phyloP scores from a whole-genome alignment of 2,113 vertebrate genomes.

The Talpa occidentalis region DNA sequence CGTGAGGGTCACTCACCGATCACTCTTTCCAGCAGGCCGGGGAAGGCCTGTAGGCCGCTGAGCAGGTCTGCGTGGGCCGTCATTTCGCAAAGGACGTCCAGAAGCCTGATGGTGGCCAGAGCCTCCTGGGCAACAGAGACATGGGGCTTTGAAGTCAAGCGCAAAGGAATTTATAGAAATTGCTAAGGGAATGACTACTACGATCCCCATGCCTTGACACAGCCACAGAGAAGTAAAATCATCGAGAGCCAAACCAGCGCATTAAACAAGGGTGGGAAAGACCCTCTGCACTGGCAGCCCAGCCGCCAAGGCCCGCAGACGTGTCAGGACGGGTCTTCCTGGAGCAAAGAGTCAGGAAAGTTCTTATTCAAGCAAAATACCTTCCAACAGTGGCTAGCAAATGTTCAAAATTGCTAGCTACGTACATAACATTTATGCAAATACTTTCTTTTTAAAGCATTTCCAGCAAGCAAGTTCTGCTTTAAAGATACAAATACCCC shows the following conservation, averaged over 20 bases:
- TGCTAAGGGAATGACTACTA: not conserved
- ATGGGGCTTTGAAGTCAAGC: not conserved
- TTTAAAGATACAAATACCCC: slow-evolving; percentile 79
- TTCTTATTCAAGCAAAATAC: slow-evolving; percentile 82
- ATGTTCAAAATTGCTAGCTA: slow-evolving; percentile 84
- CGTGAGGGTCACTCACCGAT: slow-evolving; percentile 87
- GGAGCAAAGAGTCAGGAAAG: slow-evolving; percentile 64
- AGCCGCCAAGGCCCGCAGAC: too few relatives aligned
- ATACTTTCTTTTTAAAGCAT: slow-evolving; percentile 79
- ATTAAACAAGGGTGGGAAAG: not conserved
- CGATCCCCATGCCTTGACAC: too few relatives aligned
- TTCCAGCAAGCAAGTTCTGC: slow-evolving; percentile 70
- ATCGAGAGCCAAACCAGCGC: not conserved
- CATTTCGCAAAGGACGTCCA: slow-evolving; percentile 96
- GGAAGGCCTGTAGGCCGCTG: slow-evolving; percentile 90
- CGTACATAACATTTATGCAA: slow-evolving; percentile 81
- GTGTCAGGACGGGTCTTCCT: too few relatives aligned
- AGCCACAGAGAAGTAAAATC: not conserved
- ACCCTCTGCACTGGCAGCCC: too few relatives aligned
- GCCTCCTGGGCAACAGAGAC: slow-evolving; percentile 87
- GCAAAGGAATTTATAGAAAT: not conserved
- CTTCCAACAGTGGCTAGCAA: slow-evolving; percentile 78
- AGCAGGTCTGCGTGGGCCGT: slow-evolving; percentile 89
- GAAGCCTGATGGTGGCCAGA: slow-evolving; percentile 89
- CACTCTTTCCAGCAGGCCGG: slow-evolving; percentile 89